A percentile compares a stretch with the other conserved stretches of the same genome.
Evolutionary conservation across 2,888 invertebrate genomes (phyloP).

Genomic region (Linnaemya tessellans): DNA sequence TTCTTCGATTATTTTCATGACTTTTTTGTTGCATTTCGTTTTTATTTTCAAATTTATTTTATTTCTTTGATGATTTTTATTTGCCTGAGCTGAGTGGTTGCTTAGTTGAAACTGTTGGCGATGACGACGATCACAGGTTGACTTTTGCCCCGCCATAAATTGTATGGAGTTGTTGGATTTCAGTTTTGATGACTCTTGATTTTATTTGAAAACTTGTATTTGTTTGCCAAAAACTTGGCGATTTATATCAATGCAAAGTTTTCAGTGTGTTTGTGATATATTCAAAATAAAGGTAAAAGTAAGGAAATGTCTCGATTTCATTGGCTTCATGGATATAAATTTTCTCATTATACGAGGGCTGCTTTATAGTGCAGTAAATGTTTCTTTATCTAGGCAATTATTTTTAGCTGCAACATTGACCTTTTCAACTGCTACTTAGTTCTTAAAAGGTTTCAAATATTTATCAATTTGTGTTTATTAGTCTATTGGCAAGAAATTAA

Average conservation of each 20-base stretch:
- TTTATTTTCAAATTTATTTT: constrained; percentile 41
- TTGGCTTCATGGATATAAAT: no score
- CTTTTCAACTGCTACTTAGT: no score
- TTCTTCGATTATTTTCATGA: constrained; percentile 12
- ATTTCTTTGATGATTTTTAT: constrained; percentile 52
- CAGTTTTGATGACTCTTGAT: constrained; percentile 22
- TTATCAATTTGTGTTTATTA: no score
- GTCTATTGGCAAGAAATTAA: no score
- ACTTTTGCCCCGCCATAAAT: constrained; percentile 58
- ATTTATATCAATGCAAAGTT: no score
- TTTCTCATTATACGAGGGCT: no score
- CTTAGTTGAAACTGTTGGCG: constrained; percentile 46
- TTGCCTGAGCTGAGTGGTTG: constrained; percentile 46
- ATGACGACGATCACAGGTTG: constrained; percentile 62
- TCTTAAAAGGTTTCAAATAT: no score
- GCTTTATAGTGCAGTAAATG: no score
- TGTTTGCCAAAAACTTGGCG: no score
- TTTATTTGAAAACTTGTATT: constrained; percentile 18
- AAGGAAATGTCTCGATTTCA: not conserved
- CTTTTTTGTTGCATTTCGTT: constrained; percentile 10
- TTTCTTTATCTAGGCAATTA: no score
- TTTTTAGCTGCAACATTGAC: no score
- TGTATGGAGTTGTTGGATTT: constrained; percentile 35
- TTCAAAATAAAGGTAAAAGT: constrained; percentile 16
- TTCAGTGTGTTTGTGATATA: not conserved